phyloP scores from a whole-genome alignment of 2,797 vertebrate species.

The Chrysocyon brachyurus region DNA sequence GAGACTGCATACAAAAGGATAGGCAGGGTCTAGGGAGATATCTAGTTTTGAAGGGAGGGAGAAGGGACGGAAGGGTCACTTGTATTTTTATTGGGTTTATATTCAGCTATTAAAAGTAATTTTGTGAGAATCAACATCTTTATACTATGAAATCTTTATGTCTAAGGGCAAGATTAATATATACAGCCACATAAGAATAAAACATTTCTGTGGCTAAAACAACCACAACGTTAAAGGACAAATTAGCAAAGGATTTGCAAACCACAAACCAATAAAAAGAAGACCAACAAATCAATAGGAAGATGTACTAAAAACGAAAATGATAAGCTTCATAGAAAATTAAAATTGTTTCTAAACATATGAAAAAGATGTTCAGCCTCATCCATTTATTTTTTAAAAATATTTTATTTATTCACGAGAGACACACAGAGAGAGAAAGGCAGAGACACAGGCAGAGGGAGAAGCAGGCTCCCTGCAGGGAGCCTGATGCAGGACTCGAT shows the following conservation, averaged over 20 bases:
- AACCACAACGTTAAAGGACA: not conserved
- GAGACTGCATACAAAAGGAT: not conserved
- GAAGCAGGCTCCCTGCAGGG: too few species aligned
- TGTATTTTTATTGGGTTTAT: not conserved
- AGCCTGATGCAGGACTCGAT: too few species aligned
- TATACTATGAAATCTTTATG: not conserved
- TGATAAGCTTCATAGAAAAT: not conserved
- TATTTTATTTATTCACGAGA: too few species aligned
- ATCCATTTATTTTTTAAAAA: not conserved
- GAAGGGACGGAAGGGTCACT: rapidly evolving
- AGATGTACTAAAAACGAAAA: not conserved
- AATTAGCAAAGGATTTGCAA: not conserved
- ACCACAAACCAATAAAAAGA: not conserved
- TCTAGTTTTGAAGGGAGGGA: not conserved
- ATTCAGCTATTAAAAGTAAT: not conserved
- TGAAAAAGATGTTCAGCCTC: not conserved
- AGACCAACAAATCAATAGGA: not conserved
- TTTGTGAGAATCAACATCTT: not conserved
- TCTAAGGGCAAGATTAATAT: not conserved
- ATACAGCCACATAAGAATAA: not conserved
- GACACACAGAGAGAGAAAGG: too few species aligned
- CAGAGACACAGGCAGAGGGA: too few species aligned
- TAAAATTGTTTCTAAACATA: not conserved
- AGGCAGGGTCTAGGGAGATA: not conserved
- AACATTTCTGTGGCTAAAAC: not conserved